Conservation (phyloP, 2,888 invertebrate genomes). For the Cyaniris semiargus region DNA sequence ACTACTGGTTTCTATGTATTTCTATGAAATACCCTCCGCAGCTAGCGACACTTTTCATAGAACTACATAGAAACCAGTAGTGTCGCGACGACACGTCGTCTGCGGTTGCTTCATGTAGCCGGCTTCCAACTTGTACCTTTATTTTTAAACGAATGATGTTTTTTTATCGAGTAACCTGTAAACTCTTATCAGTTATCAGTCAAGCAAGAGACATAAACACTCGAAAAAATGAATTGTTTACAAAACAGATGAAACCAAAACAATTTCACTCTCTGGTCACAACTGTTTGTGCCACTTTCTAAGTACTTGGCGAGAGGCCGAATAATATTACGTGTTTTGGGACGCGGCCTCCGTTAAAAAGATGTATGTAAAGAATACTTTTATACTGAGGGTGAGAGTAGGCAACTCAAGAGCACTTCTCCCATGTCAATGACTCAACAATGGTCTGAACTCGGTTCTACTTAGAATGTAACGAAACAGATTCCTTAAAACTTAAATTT, state of each 20-base stretch:
- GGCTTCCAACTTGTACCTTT: no score
- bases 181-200: neutral
- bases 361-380: neutral
- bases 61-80: no score
- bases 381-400: neutral
- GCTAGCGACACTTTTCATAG: no score
- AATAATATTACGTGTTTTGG: conserved; percentile 2
- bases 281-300: conserved; percentile 8
- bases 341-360: conserved; percentile 9
- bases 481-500: neutral
- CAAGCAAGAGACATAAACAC: neutral
- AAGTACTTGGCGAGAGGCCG: conserved; percentile 4
- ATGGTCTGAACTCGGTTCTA: neutral
- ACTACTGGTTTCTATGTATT: no score
- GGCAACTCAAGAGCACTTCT: neutral
- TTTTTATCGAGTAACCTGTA: neutral
- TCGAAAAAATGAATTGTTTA: neutral
- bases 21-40: no score
- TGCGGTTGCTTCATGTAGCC: no score
- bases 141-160: no score
- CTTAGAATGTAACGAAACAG: neutral
- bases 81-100: no score
- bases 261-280: neutral
- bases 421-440: neutral
- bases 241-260: neutral